Percentiles rank a stretch among this genome's conserved stretches.
phyloP scores from a whole-genome alignment of 2,113 vertebrate genomes.

The Nycticorax nycticorax region DNA sequence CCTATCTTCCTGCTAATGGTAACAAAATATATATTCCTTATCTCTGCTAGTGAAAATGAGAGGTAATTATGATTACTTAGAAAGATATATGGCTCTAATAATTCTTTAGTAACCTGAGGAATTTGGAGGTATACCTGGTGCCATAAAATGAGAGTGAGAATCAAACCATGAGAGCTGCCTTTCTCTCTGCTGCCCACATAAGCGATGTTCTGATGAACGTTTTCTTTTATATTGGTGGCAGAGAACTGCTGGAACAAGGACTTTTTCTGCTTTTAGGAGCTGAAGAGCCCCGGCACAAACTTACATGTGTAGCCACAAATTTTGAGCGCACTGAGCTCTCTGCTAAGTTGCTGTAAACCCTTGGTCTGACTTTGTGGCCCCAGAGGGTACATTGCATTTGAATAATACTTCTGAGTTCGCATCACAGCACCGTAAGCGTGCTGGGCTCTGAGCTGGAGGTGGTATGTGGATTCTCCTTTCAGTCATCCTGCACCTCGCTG shows the following conservation, averaged over 20 bases:
- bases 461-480: not conserved
- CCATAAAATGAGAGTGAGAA: not conserved
- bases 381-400: not conserved
- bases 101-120: not conserved
- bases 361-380: not conserved
- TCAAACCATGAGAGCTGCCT: not conserved
- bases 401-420: not conserved
- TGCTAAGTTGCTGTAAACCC: not conserved
- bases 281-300: not conserved
- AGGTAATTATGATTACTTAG: not conserved
- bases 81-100: not conserved
- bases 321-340: not conserved
- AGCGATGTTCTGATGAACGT: not conserved
- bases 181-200: not conserved
- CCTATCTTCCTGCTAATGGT: conserved; percentile 95
- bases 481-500: not conserved
- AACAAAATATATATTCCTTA: conserved; percentile 64
- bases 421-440: not conserved
- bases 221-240: not conserved
- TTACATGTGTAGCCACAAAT: not conserved
- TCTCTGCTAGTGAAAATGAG: not conserved
- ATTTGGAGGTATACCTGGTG: not conserved
- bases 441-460: not conserved
- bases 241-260: not conserved
- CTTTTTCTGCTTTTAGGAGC: not conserved